phyloP scores from a whole-genome alignment of 2,888 invertebrate genomes.

The Agrotis puta region DNA sequence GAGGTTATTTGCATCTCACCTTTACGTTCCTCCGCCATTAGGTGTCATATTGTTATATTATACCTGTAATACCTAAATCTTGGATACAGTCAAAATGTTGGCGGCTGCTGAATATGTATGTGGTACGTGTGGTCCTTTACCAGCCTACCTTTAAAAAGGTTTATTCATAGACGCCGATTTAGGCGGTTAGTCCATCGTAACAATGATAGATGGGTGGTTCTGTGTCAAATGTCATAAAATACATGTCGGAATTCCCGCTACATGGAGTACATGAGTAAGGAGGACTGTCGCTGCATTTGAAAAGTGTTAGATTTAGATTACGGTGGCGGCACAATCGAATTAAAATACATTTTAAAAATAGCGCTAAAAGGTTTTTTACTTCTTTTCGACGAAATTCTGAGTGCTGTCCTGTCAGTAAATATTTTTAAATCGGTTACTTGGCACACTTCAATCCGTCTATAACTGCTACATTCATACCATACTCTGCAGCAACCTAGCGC shows the following conservation, averaged over 20 bases:
- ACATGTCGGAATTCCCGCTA: background rate
- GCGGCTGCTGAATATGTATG: conserved; percentile 50
- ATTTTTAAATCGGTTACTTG: too few relatives aligned
- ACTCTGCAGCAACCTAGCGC: too few relatives aligned
- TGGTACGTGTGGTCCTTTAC: conserved; percentile 19
- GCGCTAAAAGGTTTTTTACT: too few relatives aligned
- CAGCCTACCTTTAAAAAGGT: conserved; percentile 6
- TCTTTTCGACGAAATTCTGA: too few relatives aligned
- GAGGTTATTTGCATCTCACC: conserved; percentile 86
- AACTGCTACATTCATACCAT: too few relatives aligned
- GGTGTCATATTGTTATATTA: conserved; percentile 81
- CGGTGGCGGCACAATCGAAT: too few relatives aligned
- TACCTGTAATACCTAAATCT: conserved; percentile 65
- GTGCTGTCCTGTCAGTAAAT: too few relatives aligned
- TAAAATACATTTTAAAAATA: too few relatives aligned
- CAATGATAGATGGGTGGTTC: background rate
- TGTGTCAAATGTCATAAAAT: background rate
- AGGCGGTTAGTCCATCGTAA: conserved; percentile 6
- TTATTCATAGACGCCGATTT: conserved; percentile 6
- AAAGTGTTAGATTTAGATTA: too few relatives aligned
- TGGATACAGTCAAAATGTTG: conserved; percentile 56
- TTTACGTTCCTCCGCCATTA: conserved; percentile 81
- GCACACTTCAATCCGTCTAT: too few relatives aligned
- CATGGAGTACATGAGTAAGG: too few relatives aligned
- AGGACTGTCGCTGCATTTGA: too few relatives aligned